Evolutionary conservation across 2,113 vertebrate genomes (phyloP), one percentile per base, ranked within the genome.

Genomic region (Spheniscus mendiculus): DNA sequence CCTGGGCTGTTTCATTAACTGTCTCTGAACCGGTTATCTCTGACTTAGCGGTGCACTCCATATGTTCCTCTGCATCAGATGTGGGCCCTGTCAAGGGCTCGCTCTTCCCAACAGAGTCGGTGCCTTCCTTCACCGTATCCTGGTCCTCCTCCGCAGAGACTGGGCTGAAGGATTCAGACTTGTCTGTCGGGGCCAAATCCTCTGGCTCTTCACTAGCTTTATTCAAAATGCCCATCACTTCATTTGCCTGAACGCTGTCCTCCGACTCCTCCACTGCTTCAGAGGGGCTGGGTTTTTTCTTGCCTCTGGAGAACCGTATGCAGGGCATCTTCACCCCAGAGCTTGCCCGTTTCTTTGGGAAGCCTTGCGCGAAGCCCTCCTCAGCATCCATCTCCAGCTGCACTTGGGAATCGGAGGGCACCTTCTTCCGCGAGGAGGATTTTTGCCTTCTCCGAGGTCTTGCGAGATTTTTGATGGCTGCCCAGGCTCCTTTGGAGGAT

Each of bases 281-380:
- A 6, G 95, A 95, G 38, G 53, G 90, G 45, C 87, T 90, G 58
- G 71, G 22, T 63, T 94, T 98, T 87, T 97, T 98, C 92, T 87
- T 95, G 59, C 95, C 62, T 86, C 97, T 97, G 62, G 98, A 97
- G 93, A 98, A 98, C 42, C 90, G 95, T 44, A 98, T 67, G 16
- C 98, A 99, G 65, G 98, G 97, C 70, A 98, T 96, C 96, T 96
- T 98, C 52, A 98, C 69, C 44, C 97, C 96, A 5, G 98, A 95
- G 69, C 97, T 97, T 2, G 3, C 77, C 62, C 80, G 96, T 90
- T 98, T 98, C 91, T 98, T 97, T 2, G 96, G 67, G 90, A 89
- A 25, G 11, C 81, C 36, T 29, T n/a, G 86, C 0, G 26, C 45
- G 17, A 78, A 86, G 74, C 71, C n/a, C 26, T 96, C 97, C 85